A percentile compares a stretch with the other conserved stretches of the same genome.
phyloP scores from a whole-genome alignment of 2,797 vertebrate species.

The Huso huso region DNA sequence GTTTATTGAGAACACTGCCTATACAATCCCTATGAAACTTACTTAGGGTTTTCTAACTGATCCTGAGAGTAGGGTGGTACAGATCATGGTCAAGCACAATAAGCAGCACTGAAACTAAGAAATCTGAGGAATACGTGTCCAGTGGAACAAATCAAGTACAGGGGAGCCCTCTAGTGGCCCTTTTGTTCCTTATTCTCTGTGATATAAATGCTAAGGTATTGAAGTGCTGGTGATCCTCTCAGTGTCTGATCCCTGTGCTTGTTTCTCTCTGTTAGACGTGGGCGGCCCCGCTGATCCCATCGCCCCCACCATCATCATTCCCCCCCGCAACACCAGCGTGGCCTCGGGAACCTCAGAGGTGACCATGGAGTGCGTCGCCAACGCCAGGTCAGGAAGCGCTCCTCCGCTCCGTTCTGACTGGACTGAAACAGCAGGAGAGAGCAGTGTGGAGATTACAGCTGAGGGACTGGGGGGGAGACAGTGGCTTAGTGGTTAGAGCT shows the following conservation, averaged over 20 bases:
- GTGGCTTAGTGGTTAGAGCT: not conserved
- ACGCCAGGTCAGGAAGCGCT: conserved; percentile 67
- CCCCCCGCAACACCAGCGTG: conserved; percentile 88
- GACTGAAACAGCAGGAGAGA: not conserved
- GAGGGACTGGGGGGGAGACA: not conserved
- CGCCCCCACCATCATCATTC: conserved; percentile 85
- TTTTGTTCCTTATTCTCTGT: not conserved
- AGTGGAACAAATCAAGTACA: too few relatives aligned
- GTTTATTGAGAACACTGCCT: too few relatives aligned
- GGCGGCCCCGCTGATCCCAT: conserved; percentile 92
- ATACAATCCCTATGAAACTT: too few relatives aligned
- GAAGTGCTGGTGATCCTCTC: conserved; percentile 1
- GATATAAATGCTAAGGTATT: not conserved
- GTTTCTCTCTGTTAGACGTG: conserved; percentile 57
- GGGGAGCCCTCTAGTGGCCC: not conserved
- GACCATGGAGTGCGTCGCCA: conserved; percentile 92
- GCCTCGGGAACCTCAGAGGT: conserved; percentile 84
- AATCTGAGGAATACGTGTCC: too few relatives aligned
- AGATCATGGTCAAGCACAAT: too few relatives aligned
- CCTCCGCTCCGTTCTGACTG: not conserved
- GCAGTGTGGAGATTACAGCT: not conserved
- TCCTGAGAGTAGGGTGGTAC: too few relatives aligned
- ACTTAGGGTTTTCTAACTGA: too few relatives aligned
- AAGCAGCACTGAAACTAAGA: too few relatives aligned
- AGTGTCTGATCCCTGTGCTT: not conserved